Evolutionary conservation across 2,888 invertebrate species (phyloP).

Genomic region (Cerastoderma edule): DNA sequence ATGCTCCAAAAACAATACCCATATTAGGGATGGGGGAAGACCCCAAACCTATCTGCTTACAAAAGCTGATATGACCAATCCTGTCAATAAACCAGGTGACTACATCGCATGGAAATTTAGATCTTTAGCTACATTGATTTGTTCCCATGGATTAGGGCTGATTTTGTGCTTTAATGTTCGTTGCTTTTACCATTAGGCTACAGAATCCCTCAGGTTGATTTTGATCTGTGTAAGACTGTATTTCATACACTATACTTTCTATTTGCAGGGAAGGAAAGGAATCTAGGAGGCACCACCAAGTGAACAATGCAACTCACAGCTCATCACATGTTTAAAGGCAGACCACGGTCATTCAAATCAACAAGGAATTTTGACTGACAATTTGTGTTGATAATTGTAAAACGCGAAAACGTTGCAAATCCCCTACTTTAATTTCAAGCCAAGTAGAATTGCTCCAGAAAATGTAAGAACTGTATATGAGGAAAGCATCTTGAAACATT

Average conservation of each 20-base stretch:
- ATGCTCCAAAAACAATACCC: too few relatives aligned
- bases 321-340: conserved; percentile 31
- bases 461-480: neutral
- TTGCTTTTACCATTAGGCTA: neutral
- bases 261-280: conserved; percentile 52
- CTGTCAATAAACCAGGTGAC: too few relatives aligned
- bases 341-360: neutral
- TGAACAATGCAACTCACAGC: conserved; percentile 20
- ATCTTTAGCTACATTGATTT: too few relatives aligned
- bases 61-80: too few relatives aligned
- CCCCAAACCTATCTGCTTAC: too few relatives aligned
- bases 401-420: neutral
- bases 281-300: conserved; percentile 51
- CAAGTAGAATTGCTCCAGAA: too few relatives aligned
- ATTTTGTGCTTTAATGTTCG: neutral
- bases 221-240: neutral
- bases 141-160: too few relatives aligned
- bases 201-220: neutral
- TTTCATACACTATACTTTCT: neutral
- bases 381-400: neutral
- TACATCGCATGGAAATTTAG: too few relatives aligned
- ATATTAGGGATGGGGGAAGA: too few relatives aligned
- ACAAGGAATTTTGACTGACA: neutral
- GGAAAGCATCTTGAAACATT: neutral
- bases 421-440: neutral